A percentile compares a stretch with the other conserved stretches of the same genome.
Conservation (phyloP, 2,797 vertebrate genomes). For the Rhabdomys pumilio region DNA sequence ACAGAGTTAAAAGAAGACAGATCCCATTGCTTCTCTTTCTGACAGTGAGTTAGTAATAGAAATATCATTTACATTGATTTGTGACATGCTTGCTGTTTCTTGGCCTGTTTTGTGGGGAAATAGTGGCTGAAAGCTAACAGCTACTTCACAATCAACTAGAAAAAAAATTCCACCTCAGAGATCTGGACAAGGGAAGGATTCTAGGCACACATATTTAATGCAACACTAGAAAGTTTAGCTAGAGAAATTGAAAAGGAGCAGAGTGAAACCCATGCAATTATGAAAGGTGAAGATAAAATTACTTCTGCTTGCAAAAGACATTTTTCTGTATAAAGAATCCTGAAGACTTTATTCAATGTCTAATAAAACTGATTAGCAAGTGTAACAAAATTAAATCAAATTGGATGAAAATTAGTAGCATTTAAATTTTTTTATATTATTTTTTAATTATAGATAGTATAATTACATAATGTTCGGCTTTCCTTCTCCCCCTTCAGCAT, state of each 20-base stretch:
- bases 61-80: neutral
- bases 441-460: neutral
- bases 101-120: neutral
- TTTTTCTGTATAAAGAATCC: neutral
- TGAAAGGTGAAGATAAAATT: neutral
- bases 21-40: neutral
- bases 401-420: neutral
- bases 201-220: neutral
- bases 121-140: neutral
- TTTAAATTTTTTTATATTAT: neutral
- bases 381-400: neutral
- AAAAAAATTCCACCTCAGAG: neutral
- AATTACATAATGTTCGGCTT: neutral
- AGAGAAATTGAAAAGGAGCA: neutral
- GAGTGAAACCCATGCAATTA: neutral
- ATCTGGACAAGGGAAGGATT: neutral
- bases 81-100: neutral
- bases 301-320: neutral
- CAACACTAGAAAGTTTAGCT: neutral
- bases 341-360: neutral
- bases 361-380: neutral
- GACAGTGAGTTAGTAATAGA: slow-evolving; percentile 56
- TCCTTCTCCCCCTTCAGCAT: neutral
- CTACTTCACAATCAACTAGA: neutral
- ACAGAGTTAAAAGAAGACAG: slow-evolving; percentile 3